phyloP scores from a whole-genome alignment of 2,113 vertebrate genomes.

The Colistium nudipinnis region DNA sequence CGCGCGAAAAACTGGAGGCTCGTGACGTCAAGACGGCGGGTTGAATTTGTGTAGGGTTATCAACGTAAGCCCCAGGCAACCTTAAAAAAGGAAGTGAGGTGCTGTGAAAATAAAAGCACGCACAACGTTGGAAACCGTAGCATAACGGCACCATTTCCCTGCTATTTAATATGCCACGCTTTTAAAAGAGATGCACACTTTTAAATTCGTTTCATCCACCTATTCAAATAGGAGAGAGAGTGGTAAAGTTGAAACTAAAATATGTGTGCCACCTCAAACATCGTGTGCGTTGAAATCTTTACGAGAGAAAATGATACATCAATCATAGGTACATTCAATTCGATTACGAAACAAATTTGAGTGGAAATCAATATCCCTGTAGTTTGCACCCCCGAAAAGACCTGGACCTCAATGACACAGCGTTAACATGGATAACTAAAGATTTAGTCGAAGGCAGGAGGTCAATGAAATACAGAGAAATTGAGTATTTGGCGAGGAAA shows the following conservation, averaged over 20 bases:
- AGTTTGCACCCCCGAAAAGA: neutral
- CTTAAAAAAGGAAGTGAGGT: constrained; percentile 25
- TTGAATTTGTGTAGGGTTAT: constrained; percentile 18
- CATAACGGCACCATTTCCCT: neutral
- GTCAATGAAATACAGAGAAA: too few relatives aligned
- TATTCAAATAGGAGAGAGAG: too few relatives aligned
- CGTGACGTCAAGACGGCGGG: constrained; percentile 53
- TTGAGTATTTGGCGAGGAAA: too few relatives aligned
- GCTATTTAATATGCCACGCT: neutral
- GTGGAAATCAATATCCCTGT: neutral
- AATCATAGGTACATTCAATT: neutral
- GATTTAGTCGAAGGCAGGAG: too few relatives aligned
- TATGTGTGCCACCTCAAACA: too few relatives aligned
- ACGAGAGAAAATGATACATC: too few relatives aligned
- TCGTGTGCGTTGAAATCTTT: too few relatives aligned
- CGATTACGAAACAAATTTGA: neutral
- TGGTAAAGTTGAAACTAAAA: too few relatives aligned
- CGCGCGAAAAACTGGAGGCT: constrained; percentile 68
- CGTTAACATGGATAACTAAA: too few relatives aligned
- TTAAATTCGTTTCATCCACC: too few relatives aligned
- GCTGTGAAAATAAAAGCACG: constrained; percentile 37
- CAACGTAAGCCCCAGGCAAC: neutral
- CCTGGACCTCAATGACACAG: too few relatives aligned
- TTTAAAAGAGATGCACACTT: too few relatives aligned
- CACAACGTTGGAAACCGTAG: neutral